A percentile compares a stretch with the other conserved stretches of the same genome.
These are phyloP conservation scores for Drosophila micromelanica DNA, from an alignment of 1,140 invertebrate genomes.

Conservation along the genomic window DNA sequence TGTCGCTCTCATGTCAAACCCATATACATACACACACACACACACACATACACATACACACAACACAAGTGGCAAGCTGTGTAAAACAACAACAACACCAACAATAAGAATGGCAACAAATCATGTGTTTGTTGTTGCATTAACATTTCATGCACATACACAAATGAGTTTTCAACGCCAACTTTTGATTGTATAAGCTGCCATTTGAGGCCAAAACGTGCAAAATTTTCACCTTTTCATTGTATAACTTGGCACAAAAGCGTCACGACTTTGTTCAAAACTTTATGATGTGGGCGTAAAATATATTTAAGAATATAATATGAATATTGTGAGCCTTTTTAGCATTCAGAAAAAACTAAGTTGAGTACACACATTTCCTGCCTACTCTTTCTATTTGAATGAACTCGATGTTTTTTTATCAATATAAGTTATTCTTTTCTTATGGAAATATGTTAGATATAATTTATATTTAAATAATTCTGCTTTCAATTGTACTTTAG, in stretches of 20 bases:
- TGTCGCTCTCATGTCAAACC: constrained; percentile 77
- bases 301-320: no score
- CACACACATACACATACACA: constrained; percentile 26
- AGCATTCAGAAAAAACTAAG: no score
- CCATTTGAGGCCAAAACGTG: constrained; percentile 41
- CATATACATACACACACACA: constrained; percentile 35
- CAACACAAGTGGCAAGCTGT: constrained; percentile 19
- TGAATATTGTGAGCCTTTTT: no score
- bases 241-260: constrained; percentile 5
- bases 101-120: constrained; percentile 35
- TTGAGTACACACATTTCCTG: no score
- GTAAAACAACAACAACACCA: not conserved
- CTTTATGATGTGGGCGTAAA: not conserved
- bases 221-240: constrained; percentile 18
- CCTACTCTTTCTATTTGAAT: no score
- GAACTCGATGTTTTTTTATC: no score
- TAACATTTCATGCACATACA: constrained; percentile 78
- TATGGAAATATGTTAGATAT: no score
- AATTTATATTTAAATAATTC: no score
- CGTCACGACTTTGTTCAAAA: constrained; percentile 5
- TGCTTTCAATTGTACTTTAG: no score
- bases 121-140: constrained; percentile 49
- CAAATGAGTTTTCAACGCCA: constrained; percentile 73
- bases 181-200: constrained; percentile 73
- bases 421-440: no score